phyloP scores from a whole-genome alignment of 2,888 invertebrate species.

The Ochlodes sylvanus region DNA sequence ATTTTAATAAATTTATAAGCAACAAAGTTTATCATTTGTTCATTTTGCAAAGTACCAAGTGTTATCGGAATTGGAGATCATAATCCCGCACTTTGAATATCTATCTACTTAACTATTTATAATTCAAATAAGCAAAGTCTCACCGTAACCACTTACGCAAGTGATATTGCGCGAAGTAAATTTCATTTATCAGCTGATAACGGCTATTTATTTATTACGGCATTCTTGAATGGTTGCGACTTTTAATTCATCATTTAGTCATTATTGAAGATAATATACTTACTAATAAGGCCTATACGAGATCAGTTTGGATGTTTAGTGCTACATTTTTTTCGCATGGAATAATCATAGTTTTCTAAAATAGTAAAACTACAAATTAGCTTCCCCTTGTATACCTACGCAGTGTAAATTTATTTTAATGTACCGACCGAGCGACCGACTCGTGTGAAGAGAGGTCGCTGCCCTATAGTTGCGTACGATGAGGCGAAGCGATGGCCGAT shows the following conservation, averaged over 20 bases:
- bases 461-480: constrained; percentile 15
- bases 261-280: not conserved
- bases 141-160: constrained; percentile 11
- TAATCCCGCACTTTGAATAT: constrained; percentile 18
- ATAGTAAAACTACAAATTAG: too few species aligned
- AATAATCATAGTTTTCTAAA: too few species aligned
- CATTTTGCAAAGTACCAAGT: not conserved
- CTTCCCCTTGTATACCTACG: too few species aligned
- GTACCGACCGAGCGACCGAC: too few species aligned
- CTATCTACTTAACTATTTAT: not conserved
- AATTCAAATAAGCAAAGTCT: constrained; percentile 6
- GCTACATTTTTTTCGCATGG: too few species aligned
- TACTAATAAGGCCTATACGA: too few species aligned
- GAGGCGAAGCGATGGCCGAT: constrained; percentile 9
- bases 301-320: too few species aligned
- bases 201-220: not conserved
- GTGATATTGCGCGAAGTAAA: constrained; percentile 12
- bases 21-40: not conserved
- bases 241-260: not conserved
- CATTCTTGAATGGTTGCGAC: not conserved
- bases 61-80: constrained; percentile 7
- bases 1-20: too few species aligned
- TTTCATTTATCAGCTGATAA: constrained; percentile 11
- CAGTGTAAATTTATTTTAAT: too few species aligned
- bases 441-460: constrained; percentile 8